Evolutionary conservation across 2,888 invertebrate genomes (phyloP), one percentile per base, ranked within the genome.

Genomic region (Dusona sp.): DNA sequence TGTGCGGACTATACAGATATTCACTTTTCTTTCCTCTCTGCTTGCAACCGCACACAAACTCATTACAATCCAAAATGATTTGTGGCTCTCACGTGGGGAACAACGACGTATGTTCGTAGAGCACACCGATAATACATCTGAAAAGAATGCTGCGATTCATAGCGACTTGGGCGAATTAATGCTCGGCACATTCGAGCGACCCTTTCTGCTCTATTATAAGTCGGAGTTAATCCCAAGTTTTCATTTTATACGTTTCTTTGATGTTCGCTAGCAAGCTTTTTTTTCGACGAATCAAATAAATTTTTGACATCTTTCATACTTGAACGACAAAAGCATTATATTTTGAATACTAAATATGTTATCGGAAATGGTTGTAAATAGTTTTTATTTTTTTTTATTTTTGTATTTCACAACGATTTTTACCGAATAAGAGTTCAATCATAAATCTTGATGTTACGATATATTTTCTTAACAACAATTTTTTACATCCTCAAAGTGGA

Each of bases 51-150:
- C 74, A 79, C 79, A 51, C 85, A 72, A 29, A 67, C 82, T 85
- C 65, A 85, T 70, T 83, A 70, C 79, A 65, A 83, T 85, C 79
- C 65, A 79, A 83, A 85, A 85, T 83, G 85, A 85, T 85, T 83
- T 77, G 79, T 85, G 29, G 78, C 57, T 33, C 77, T 77, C 51
- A 33, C 80, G 72, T 79, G 68, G 78, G 68, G 48, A 68, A 70
- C 25, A 74, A 36, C 22, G 70, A 78, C 67, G 73, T 48, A 51
- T 64, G 54, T 51, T 68, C 67, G 36, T 22, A 33, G 72, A 64
- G 61, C 33, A 29, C 33, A 45, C 33, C 72, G 48, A 54, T 36
- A 82, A 68, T 57, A 67, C 57, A 54, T 48, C 25, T 11, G 54
- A 22, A 61, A 54, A 70, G 42, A 79, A 85, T 75, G 75, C 85